Evolutionary conservation across 2,888 invertebrate species (phyloP), one percentile per base, ranked within the genome.

Genomic region (Scaptomyza polygonia): DNA sequence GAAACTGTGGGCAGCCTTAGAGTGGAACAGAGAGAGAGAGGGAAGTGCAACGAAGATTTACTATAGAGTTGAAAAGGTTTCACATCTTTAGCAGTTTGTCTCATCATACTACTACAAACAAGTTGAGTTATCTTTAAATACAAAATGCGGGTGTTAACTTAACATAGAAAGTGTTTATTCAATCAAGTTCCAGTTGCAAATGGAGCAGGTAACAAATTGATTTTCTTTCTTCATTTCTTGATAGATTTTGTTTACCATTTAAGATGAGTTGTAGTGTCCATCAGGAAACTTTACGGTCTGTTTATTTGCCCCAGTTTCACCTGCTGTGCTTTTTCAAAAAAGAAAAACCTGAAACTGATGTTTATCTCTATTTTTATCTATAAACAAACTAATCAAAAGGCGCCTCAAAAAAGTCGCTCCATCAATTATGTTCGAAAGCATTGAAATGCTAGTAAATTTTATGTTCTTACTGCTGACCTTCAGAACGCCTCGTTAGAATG

Each of bases 341-440:
- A 1, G 16, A 32, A n/a, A 58, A 32, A 40, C 40, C 34, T 16
- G 14, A 27, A 12, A 18, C 29, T 70, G n/a, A 59, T 55, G 61
- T 25, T 30, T 72, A n/a, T 72, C 40, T 52, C 44, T 61, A 52
- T n/a, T 12, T 52, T 48, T 64, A 48, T n/a, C n/a, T 3, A 56
- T 70, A 73, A 69, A 73, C 51, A 74, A 62, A 58, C 25, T 16
- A 25, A 52, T 55, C 48, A 43, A 43, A 42, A 58, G 73, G 73
- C 74, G 73, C 70, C 69, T 48, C 6, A 12, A 3, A 45, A 30
- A n/a, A 58, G 39, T 27, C 27, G 25, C 21, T 21, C 11, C 12
- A 58, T 74, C 59, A 74, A 62, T 69, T 62, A 69, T 58, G 21
- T 21, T 7, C 7, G 36, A 62, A 47, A 55, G 53, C 6, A 14